Evolutionary conservation across 2,888 invertebrate genomes (phyloP).

Genomic region (Flexamia atlantica): DNA sequence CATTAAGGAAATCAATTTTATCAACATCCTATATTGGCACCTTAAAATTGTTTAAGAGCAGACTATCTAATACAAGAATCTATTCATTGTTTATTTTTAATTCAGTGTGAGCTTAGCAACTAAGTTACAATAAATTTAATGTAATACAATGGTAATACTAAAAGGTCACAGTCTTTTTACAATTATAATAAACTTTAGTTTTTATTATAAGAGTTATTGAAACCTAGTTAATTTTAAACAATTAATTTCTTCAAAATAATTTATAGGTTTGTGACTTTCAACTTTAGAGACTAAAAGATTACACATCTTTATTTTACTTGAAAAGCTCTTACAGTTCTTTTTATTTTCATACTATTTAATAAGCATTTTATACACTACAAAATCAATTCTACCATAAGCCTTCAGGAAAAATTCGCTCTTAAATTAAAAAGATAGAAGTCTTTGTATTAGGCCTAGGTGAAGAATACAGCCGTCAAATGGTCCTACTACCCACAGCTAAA

Average conservation of each 20-base stretch:
- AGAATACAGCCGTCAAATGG: slow-evolving; percentile 54
- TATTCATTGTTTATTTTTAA: neutral
- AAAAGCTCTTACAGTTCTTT: neutral
- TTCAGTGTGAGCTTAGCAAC: slow-evolving; percentile 7
- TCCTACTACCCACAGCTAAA: slow-evolving; percentile 53
- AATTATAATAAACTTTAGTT: neutral
- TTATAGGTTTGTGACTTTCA: neutral
- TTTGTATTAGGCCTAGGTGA: slow-evolving; percentile 55
- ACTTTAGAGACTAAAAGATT: slow-evolving; percentile 1
- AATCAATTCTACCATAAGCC: slow-evolving; percentile 3
- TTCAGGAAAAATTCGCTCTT: slow-evolving; percentile 1
- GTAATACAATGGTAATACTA: slow-evolving; percentile 5
- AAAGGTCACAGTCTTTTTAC: slow-evolving; percentile 35
- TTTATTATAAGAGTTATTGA: neutral
- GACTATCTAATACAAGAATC: slow-evolving; percentile 1
- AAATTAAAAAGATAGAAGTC: slow-evolving; percentile 43
- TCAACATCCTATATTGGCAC: neutral
- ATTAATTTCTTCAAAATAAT: neutral
- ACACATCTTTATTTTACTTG: neutral
- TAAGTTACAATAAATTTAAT: neutral
- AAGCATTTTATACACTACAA: neutral
- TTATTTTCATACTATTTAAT: neutral
- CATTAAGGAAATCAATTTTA: neutral
- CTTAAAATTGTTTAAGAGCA: slow-evolving; percentile 12
- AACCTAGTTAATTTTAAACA: neutral